These are phyloP conservation scores for Bemisia tabaci DNA, from an alignment of 1,140 invertebrate species.

Conservation along the genomic window DNA sequence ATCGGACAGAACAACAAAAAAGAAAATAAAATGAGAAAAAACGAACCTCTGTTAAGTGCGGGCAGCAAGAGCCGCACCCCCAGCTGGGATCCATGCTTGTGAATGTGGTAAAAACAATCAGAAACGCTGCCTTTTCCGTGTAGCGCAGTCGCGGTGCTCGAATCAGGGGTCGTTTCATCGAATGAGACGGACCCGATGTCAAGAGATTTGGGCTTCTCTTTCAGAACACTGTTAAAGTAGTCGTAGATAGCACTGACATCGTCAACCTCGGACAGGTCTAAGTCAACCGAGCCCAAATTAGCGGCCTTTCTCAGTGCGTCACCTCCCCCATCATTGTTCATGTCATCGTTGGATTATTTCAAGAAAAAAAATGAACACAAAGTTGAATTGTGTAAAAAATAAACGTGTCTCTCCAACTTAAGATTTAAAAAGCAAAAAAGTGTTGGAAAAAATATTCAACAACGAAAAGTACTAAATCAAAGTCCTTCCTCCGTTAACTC, in stretches of 20 bases:
- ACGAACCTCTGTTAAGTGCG: conserved; percentile 18
- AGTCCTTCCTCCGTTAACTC: too few relatives aligned
- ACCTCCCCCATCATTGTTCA: not conserved
- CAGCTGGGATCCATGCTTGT: conserved; percentile 12
- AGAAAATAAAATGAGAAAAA: not conserved
- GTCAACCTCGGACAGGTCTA: not conserved
- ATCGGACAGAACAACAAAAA: too few relatives aligned
- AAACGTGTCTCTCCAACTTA: too few relatives aligned
- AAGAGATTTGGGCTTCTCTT: too few relatives aligned
- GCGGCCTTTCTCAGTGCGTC: not conserved
- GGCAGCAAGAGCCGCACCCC: conserved; percentile 16
- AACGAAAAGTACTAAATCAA: too few relatives aligned
- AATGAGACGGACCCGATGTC: too few relatives aligned
- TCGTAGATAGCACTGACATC: not conserved
- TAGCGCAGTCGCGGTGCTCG: too few relatives aligned
- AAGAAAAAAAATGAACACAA: too few relatives aligned
- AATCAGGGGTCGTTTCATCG: too few relatives aligned
- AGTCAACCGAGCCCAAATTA: not conserved
- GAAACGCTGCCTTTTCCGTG: not conserved
- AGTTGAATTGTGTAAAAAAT: too few relatives aligned
- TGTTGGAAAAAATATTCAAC: too few relatives aligned
- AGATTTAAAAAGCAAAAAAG: too few relatives aligned
- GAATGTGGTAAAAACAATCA: conserved; percentile 19
- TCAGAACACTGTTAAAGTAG: not conserved
- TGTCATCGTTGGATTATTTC: not conserved